Evolutionary conservation across 30 jellyfish, hydroid and myxozoan species (phyloP).

Genomic region (Sanderia malayensis): DNA sequence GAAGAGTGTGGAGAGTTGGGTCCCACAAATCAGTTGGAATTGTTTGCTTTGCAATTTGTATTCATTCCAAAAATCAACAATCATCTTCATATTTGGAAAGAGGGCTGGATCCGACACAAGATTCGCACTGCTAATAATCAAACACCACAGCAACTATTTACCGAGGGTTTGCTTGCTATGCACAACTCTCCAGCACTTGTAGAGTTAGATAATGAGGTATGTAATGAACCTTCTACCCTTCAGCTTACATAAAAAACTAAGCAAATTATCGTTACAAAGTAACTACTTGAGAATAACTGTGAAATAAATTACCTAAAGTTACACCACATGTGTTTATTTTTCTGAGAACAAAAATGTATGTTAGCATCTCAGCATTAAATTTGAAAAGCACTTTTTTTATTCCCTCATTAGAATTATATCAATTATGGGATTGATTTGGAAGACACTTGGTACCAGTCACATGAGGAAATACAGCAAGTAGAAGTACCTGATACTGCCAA

Average conservation of each 20-base stretch:
- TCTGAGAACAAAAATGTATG: too few species aligned
- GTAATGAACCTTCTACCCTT: not conserved
- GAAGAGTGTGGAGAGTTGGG: slow-evolving; percentile 1
- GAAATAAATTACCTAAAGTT: not conserved
- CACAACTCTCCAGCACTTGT: not conserved
- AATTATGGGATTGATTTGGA: not conserved
- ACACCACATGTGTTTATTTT: not conserved
- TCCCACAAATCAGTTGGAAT: not conserved
- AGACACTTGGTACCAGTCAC: not conserved
- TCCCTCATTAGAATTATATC: not conserved
- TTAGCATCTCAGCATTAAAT: not conserved
- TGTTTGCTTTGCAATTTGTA: slow-evolving; percentile 7
- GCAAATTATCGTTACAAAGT: not conserved
- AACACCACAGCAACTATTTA: not conserved
- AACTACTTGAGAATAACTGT: not conserved
- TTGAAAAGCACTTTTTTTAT: not conserved
- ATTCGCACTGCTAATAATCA: slow-evolving; percentile 4
- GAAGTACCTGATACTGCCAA: not conserved
- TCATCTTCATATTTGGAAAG: slow-evolving; percentile 16
- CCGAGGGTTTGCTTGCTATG: not conserved
- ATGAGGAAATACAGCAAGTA: not conserved
- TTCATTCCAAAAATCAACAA: slow-evolving; percentile 13
- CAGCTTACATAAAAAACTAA: not conserved
- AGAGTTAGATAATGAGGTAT: not conserved
- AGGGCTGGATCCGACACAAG: slow-evolving; percentile 44